Percentiles rank a stretch among this genome's conserved stretches.
These are phyloP conservation scores for Sylvietta virens DNA, from an alignment of 2,113 vertebrate genomes.

Conservation along the genomic window DNA sequence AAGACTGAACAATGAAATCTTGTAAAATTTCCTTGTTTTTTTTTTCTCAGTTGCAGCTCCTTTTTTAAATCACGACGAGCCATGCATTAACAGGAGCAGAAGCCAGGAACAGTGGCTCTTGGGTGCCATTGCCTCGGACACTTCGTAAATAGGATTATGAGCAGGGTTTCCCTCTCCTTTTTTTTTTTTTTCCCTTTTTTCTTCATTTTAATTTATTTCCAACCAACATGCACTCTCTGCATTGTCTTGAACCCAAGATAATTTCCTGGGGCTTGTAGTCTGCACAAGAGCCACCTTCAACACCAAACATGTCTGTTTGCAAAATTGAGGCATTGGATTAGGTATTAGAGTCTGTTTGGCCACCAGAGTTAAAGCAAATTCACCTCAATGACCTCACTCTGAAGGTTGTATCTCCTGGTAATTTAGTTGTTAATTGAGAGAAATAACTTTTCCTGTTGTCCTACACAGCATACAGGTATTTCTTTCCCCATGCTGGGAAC, in stretches of 20 bases:
- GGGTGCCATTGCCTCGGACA: fast-evolving
- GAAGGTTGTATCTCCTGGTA: background rate
- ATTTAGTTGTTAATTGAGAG: background rate
- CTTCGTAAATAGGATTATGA: background rate
- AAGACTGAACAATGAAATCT: background rate
- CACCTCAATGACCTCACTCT: background rate
- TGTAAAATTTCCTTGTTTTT: background rate
- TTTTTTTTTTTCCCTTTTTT: fast-evolving
- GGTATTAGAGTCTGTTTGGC: background rate
- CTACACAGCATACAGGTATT: background rate
- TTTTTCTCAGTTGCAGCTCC: background rate
- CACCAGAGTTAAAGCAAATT: background rate
- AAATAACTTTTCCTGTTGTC: background rate
- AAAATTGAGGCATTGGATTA: background rate
- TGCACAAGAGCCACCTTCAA: background rate
- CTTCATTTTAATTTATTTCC: background rate
- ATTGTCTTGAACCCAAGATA: background rate
- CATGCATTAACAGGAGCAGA: background rate
- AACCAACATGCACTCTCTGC: fast-evolving
- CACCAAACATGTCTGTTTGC: background rate
- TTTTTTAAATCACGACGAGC: fast-evolving
- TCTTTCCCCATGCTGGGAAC: background rate
- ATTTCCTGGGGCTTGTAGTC: background rate
- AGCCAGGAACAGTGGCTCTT: background rate
- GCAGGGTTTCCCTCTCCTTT: background rate